Evolutionary conservation across 2,797 vertebrate genomes (phyloP), one percentile per base, ranked within the genome.

Genomic region (Varecia variegata): DNA sequence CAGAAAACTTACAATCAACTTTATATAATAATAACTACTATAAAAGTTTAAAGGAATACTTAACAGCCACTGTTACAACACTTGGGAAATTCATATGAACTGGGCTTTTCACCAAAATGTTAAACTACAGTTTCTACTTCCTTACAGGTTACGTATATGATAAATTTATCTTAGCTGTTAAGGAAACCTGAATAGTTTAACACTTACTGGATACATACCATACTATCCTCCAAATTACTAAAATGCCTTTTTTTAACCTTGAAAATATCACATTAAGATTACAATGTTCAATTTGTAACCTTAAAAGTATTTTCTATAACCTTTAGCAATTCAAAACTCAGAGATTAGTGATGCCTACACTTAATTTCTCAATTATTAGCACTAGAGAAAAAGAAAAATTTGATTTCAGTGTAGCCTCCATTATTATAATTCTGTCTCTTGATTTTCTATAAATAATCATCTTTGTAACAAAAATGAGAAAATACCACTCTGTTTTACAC

Each of bases 281-380:
- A 60, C 8, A 50, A 35, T 73, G 15, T 90, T 87, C 21, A 40
- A 38, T 71, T 40, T 47, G 25, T 68, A 76, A 89, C 27, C 65
- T 27, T 56, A 17, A 88, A 96, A 94, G 65, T 32, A 73, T n/a
- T 70, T 79, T 81, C 71, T 82, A 56, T 0, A 73, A 32, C 7
- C 5, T 71, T 35, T 27, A 71, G 18, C 71, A 92, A 90, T n/a
- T 96, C 18, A 76, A 86, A 92, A 84, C 35, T 84, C 52, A 90
- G 56, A 80, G 58, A 83, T 68, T 43, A 73, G n/a, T 56, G 25
- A 93, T 23, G 86, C 3, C 32, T 56, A 88, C 3, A 90, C 20
- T 68, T 77, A 92, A 93, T 73, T 94, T 93, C 77, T 88, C 43
- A 82, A 27, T 71, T 92, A 58, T 58, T 60, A 93, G 38, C 47